Conservation (phyloP, 2,797 vertebrate species). For the Pangasius krempfi region DNA sequence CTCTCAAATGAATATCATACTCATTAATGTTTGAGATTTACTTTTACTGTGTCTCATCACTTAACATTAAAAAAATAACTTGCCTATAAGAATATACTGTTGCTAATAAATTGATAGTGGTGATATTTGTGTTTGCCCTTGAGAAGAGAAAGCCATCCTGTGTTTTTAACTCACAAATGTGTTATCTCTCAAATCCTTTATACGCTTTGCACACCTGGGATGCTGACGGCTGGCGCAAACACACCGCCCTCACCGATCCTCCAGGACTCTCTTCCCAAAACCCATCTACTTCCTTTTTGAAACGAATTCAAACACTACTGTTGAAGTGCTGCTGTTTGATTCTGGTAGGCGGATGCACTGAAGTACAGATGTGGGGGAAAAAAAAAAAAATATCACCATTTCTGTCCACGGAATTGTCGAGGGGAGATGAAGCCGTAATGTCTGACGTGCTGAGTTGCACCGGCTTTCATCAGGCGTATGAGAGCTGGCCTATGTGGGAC, state of each 20-base stretch:
- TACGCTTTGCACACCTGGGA: constrained; percentile 4
- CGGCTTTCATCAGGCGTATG: constrained; percentile 32
- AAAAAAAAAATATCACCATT: background rate
- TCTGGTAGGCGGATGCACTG: constrained; percentile 5
- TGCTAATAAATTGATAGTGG: background rate
- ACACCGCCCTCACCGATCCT: background rate
- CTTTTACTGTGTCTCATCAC: background rate
- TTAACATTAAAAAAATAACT: background rate
- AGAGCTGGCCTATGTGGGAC: constrained; percentile 27
- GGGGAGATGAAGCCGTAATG: constrained; percentile 15
- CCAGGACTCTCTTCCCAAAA: background rate
- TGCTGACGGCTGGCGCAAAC: background rate
- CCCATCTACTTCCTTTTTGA: background rate
- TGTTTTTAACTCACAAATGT: background rate
- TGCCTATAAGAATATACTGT: too few relatives aligned
- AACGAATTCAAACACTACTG: constrained; percentile 4
- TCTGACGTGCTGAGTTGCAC: background rate
- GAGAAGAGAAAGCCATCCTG: background rate
- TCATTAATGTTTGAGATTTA: background rate
- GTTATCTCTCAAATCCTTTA: background rate
- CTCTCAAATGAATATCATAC: background rate
- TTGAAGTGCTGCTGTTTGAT: constrained; percentile 23
- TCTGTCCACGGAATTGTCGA: background rate
- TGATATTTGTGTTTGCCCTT: background rate
- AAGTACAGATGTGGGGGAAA: background rate